Percentiles rank a stretch among this genome's conserved stretches.
Evolutionary conservation across 2,888 invertebrate species (phyloP).

Genomic region (Hyles lineata): DNA sequence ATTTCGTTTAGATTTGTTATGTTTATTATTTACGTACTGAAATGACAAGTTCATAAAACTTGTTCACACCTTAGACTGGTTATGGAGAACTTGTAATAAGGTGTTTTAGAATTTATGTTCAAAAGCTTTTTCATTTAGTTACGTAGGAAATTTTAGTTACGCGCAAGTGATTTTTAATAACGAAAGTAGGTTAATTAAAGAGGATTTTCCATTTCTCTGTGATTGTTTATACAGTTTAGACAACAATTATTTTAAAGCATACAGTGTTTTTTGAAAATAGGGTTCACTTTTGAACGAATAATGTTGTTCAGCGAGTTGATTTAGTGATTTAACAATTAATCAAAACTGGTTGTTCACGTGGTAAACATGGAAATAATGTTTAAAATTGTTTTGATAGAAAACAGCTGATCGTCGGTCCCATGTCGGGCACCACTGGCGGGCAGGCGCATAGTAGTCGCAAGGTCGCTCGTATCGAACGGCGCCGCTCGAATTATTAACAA

Average conservation of each 20-base stretch:
- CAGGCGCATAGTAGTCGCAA: conserved; percentile 62
- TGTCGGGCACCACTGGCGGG: conserved; percentile 61
- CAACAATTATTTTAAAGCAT: background rate
- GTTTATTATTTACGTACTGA: conserved; percentile 31
- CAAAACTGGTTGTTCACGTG: background rate
- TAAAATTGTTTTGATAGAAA: conserved; percentile 33
- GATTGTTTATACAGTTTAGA: background rate
- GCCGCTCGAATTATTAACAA: conserved; percentile 67
- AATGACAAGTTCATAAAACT: background rate
- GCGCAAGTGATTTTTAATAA: background rate
- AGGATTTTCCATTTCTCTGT: background rate
- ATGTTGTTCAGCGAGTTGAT: background rate
- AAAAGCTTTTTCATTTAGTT: conserved; percentile 1
- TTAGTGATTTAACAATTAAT: background rate
- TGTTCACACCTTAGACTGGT: background rate
- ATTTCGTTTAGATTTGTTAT: conserved; percentile 35
- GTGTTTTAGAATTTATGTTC: conserved; percentile 4
- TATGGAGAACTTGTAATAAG: background rate
- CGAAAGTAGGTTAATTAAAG: background rate
- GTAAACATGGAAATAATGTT: background rate
- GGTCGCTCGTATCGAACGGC: conserved; percentile 72
- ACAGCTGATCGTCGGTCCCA: conserved; percentile 64
- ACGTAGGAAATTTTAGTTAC: background rate
- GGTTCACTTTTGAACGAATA: background rate
- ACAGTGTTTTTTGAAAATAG: background rate